Conservation (phyloP, 2,113 vertebrate species). For the Cyanoliseus patagonus region DNA sequence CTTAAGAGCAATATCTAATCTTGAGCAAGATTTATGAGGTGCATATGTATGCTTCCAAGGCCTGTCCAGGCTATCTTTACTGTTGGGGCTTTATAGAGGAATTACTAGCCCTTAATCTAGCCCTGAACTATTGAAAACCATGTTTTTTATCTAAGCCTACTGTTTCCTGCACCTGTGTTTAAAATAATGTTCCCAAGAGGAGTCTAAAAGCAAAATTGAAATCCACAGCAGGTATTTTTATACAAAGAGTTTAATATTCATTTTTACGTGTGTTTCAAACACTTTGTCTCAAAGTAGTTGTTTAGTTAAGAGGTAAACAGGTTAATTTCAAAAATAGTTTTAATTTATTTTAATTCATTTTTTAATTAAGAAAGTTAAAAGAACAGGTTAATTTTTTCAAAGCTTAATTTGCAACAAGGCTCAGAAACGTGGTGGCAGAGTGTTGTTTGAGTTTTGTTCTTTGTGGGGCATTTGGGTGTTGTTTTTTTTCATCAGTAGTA, state of each 20-base stretch:
- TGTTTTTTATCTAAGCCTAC: constrained; percentile 11
- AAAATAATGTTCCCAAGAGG: constrained; percentile 46
- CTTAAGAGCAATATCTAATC: constrained; percentile 18
- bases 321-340: background rate
- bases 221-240: constrained; percentile 41
- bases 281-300: background rate
- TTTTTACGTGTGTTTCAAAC: background rate
- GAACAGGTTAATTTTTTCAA: background rate
- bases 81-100: constrained; percentile 4
- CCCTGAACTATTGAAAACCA: background rate
- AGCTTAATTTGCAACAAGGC: background rate
- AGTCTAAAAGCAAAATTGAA: constrained; percentile 53
- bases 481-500: background rate
- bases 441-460: rapidly evolving
- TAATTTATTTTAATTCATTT: background rate
- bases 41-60: background rate
- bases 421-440: background rate
- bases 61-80: background rate
- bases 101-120: background rate
- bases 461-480: background rate
- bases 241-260: background rate
- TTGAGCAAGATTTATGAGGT: background rate
- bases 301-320: background rate
- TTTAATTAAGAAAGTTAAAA: background rate
- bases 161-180: constrained; percentile 24